These are phyloP conservation scores for Caenorhabditis parvicauda DNA, from an alignment of 2,888 invertebrate species.

Conservation along the genomic window DNA sequence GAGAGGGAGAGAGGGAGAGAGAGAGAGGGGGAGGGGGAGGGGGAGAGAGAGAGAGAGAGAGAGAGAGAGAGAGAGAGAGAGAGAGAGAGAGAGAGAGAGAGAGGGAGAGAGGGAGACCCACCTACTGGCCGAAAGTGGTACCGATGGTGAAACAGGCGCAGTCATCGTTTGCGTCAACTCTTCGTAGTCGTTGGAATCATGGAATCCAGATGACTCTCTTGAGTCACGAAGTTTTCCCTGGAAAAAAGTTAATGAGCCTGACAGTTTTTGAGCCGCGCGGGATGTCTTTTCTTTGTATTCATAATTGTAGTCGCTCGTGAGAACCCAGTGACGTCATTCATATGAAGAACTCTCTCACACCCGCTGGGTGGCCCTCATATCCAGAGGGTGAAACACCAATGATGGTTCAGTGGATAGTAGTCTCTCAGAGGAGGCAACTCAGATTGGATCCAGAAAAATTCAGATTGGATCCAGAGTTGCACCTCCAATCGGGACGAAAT, in stretches of 20 bases:
- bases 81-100: background rate
- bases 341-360: too few relatives aligned
- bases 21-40: background rate
- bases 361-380: too few relatives aligned
- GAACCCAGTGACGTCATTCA: too few relatives aligned
- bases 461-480: too few relatives aligned
- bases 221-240: constrained; percentile 40
- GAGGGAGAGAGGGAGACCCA: constrained; percentile 7
- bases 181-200: constrained; percentile 31
- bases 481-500: too few relatives aligned
- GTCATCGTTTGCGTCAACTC: constrained; percentile 30
- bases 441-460: too few relatives aligned
- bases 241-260: too few relatives aligned
- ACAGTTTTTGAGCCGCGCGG: background rate
- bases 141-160: constrained; percentile 39
- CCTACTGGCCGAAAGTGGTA: constrained; percentile 43
- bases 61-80: background rate
- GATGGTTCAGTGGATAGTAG: too few relatives aligned
- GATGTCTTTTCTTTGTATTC: background rate
- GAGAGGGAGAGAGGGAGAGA: background rate
- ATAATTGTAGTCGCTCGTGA: background rate
- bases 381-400: too few relatives aligned
- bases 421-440: too few relatives aligned
- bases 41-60: background rate
- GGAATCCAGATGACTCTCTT: constrained; percentile 39